Evolutionary conservation across 2,888 invertebrate genomes (phyloP).

Genomic region (Acronicta aceris): DNA sequence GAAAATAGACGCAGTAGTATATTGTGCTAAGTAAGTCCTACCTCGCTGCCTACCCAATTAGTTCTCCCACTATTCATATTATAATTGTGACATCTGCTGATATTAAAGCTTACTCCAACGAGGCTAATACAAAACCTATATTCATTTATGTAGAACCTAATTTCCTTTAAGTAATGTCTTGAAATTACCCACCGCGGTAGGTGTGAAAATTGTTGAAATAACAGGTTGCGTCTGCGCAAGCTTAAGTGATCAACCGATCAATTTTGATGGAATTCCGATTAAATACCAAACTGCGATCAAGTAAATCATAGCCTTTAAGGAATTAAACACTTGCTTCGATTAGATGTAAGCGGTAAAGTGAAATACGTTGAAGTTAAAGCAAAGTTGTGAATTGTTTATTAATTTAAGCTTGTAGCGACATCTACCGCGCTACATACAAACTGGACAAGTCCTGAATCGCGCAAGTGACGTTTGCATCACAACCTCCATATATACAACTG

Average conservation of each 20-base stretch:
- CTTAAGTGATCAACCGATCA: conserved; percentile 33
- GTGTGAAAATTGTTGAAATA: conserved; percentile 54
- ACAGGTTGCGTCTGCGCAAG: conserved; percentile 18
- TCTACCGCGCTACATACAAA: no score
- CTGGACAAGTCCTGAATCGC: no score
- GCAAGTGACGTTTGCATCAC: no score
- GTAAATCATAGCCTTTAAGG: conserved; percentile 35
- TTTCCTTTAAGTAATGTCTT: conserved; percentile 35
- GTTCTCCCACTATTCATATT: no score
- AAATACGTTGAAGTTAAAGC: not conserved
- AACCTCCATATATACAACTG: no score
- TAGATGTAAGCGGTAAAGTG: conserved; percentile 8
- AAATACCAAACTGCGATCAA: conserved; percentile 36
- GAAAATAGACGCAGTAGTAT: no score
- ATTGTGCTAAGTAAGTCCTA: no score
- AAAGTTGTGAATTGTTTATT: not conserved
- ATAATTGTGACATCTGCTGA: no score
- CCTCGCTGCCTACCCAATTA: no score
- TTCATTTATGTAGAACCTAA: conserved; percentile 33
- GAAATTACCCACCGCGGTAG: conserved; percentile 46
- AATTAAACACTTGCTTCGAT: conserved; percentile 24
- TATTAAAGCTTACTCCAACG: conserved; percentile 1
- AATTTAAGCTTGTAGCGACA: not conserved
- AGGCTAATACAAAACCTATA: conserved; percentile 26
- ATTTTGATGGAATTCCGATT: conserved; percentile 50